phyloP scores from a whole-genome alignment of 2,113 vertebrate species.

The Petaurus breviceps region DNA sequence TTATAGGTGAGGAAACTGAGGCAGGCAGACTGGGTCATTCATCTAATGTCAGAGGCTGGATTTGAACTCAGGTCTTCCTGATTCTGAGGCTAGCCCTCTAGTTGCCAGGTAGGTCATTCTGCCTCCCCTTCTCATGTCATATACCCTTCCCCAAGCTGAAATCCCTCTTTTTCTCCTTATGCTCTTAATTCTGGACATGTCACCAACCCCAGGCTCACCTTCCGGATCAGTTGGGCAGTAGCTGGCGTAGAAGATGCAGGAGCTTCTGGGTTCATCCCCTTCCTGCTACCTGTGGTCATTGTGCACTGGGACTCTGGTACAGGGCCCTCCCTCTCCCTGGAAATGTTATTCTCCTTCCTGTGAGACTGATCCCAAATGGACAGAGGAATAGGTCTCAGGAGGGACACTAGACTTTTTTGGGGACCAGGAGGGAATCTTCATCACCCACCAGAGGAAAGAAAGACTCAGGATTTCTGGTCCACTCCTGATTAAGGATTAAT shows the following conservation, averaged over 20 bases:
- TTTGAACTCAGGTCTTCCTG: not conserved
- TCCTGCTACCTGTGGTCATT: not conserved
- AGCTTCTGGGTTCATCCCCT: conserved; percentile 5
- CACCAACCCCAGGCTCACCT: conserved; percentile 83
- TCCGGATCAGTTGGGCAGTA: conserved; percentile 87
- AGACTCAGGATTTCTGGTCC: fast-evolving
- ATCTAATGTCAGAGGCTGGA: not conserved
- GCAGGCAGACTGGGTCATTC: not conserved
- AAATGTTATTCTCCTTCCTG: not conserved
- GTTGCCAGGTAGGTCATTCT: not conserved
- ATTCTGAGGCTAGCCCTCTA: not conserved
- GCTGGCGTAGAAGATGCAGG: conserved; percentile 71
- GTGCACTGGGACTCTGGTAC: not conserved
- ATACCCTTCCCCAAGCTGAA: fast-evolving
- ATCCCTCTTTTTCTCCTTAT: not conserved
- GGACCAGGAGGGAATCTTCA: not conserved
- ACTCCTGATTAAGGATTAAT: not conserved
- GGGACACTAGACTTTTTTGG: fast-evolving
- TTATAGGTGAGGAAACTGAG: not conserved
- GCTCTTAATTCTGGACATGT: no score
- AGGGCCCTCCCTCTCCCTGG: not conserved
- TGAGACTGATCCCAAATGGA: conserved; percentile 54
- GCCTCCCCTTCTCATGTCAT: not conserved
- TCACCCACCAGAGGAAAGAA: not conserved
- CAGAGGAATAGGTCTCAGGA: conserved; percentile 27